A percentile compares a stretch with the other conserved stretches of the same genome.
phyloP scores from a whole-genome alignment of 23 tunicate genomes.

The Phallusia fumigata region DNA sequence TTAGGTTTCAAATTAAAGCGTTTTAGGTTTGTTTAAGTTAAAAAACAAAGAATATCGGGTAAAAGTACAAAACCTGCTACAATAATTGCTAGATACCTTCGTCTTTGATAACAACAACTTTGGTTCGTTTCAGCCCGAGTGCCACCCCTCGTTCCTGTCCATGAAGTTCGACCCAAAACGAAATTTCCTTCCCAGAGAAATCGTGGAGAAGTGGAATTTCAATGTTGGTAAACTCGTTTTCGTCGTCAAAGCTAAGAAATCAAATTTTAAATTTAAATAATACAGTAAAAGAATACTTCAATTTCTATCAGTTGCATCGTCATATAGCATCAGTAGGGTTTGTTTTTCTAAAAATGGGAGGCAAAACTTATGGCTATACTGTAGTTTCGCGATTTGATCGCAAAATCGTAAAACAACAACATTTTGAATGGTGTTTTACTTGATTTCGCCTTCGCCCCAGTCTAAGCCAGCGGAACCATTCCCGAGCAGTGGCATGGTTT shows the following conservation, averaged over 20 bases:
- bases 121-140: constrained; percentile 90
- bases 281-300: too few relatives aligned
- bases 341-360: too few relatives aligned
- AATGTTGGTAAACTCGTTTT: constrained; percentile 90
- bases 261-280: too few relatives aligned
- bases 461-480: background rate
- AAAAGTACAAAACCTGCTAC: too few relatives aligned
- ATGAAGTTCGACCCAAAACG: constrained; percentile 95
- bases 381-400: too few relatives aligned
- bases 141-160: constrained; percentile 85
- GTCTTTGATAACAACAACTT: constrained; percentile 95
- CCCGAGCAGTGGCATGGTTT: constrained; percentile 30
- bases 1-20: background rate
- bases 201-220: constrained; percentile 82
- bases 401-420: background rate
- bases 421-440: too few relatives aligned
- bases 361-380: too few relatives aligned
- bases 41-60: too few relatives aligned
- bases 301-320: too few relatives aligned
- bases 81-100: too few relatives aligned
- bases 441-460: constrained; percentile 90
- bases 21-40: background rate
- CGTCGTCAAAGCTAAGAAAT: constrained; percentile 66
- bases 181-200: constrained; percentile 72
- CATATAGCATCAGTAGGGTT: too few relatives aligned